These are phyloP conservation scores for Pandion haliaetus DNA, from an alignment of 2,113 vertebrate species.

Conservation along the genomic window DNA sequence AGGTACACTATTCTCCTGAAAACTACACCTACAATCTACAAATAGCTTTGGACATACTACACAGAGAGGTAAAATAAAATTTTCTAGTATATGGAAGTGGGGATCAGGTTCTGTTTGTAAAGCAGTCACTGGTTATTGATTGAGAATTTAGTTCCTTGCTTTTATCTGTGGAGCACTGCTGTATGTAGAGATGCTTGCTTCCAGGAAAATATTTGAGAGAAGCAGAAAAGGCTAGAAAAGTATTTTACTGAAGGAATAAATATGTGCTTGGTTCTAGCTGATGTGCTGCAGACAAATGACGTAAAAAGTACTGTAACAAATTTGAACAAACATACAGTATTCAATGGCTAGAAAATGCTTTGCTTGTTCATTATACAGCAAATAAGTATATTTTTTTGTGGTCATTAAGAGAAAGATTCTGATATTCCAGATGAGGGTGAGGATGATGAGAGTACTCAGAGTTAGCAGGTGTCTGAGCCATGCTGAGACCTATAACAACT, in stretches of 20 bases:
- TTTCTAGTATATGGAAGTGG: neutral
- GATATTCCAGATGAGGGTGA: neutral
- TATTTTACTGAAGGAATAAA: neutral
- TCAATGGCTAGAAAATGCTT: neutral
- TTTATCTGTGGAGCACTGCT: neutral
- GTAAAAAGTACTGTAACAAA: neutral
- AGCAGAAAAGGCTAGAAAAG: neutral
- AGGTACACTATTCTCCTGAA: constrained; percentile 62
- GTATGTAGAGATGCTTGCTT: neutral
- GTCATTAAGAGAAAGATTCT: neutral
- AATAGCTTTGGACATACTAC: constrained; percentile 73
- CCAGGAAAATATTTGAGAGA: neutral
- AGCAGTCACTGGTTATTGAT: neutral
- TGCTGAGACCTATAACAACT: neutral
- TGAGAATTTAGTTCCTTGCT: neutral
- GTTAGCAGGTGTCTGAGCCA: neutral
- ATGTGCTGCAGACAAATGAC: neutral
- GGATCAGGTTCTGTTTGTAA: neutral
- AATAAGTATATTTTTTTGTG: neutral
- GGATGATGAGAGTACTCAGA: neutral
- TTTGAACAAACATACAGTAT: neutral
- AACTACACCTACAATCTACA: constrained; percentile 60
- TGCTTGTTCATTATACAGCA: neutral
- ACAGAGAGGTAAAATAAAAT: constrained; percentile 68
- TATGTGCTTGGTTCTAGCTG: neutral